Evolutionary conservation across 92 coral and sea anemone species (phyloP).

Genomic region (Scolanthus callimorphus): DNA sequence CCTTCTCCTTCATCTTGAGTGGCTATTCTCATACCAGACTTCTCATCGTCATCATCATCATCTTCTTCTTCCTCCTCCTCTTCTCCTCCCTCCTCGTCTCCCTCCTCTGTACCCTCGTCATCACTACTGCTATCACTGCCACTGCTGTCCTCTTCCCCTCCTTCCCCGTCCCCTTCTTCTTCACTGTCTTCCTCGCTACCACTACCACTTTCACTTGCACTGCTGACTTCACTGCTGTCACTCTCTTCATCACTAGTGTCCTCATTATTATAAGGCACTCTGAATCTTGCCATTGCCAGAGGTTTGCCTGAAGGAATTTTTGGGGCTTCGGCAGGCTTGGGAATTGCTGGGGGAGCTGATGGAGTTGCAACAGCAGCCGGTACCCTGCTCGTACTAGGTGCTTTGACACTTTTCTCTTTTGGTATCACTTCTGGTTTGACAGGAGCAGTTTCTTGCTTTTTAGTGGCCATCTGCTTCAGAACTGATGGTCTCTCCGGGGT

Average conservation of each 20-base stretch:
- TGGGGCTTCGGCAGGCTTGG: constrained; percentile 31
- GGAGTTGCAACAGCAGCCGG: not conserved
- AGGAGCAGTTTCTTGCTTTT: not conserved
- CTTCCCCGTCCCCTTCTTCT: constrained; percentile 56
- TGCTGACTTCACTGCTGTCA: constrained; percentile 74
- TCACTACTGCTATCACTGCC: constrained; percentile 70
- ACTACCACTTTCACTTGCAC: constrained; percentile 76
- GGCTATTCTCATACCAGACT: constrained; percentile 25
- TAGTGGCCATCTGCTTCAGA: not conserved
- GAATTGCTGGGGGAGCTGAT: not conserved
- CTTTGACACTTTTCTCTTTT: not conserved
- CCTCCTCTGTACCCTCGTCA: constrained; percentile 65
- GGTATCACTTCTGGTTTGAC: not conserved
- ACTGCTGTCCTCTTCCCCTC: constrained; percentile 54
- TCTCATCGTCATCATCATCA: constrained; percentile 57
- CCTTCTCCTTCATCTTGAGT: constrained; percentile 52
- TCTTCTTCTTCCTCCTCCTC: constrained; percentile 53
- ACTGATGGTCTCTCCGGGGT: constrained; percentile 3
- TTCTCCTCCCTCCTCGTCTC: constrained; percentile 66
- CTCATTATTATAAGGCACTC: constrained; percentile 63
- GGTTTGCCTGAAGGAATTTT: constrained; percentile 80
- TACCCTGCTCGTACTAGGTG: not conserved
- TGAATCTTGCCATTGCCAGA: constrained; percentile 79
- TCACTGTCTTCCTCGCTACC: constrained; percentile 72
- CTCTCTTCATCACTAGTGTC: constrained; percentile 94